Conservation (phyloP, 2,888 invertebrate genomes). For the Lapara coniferarum region DNA sequence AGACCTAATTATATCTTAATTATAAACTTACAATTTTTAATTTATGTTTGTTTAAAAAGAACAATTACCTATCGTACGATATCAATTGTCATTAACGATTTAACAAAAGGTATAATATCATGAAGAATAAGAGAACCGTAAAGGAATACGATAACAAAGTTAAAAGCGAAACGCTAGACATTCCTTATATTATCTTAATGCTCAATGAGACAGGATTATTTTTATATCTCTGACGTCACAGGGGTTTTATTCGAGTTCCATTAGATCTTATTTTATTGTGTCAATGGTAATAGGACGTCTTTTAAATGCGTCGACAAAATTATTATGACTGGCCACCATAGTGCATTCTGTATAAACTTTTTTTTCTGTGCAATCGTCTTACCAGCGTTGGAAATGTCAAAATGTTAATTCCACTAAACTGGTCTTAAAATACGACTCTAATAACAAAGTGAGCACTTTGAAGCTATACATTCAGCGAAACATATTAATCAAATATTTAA, state of each 20-base stretch:
- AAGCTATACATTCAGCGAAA: too few relatives aligned
- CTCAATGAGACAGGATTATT: constrained; percentile 53
- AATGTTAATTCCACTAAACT: too few relatives aligned
- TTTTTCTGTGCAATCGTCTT: too few relatives aligned
- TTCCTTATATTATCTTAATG: constrained; percentile 55
- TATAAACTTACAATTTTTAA: too few relatives aligned
- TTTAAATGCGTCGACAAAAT: not conserved
- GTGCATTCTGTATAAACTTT: too few relatives aligned
- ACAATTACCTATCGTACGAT: not conserved
- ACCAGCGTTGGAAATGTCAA: too few relatives aligned
- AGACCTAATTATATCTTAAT: too few relatives aligned
- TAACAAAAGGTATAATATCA: not conserved
- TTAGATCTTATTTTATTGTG: not conserved
- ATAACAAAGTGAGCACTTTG: too few relatives aligned
- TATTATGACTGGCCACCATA: too few relatives aligned
- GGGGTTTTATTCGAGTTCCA: constrained; percentile 28
- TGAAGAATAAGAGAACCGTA: not conserved
- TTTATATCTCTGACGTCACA: constrained; percentile 27
- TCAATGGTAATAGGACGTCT: not conserved
- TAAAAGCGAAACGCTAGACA: constrained; percentile 28
- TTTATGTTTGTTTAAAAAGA: too few relatives aligned
- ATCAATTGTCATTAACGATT: not conserved
- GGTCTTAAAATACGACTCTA: too few relatives aligned
- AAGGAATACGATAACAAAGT: constrained; percentile 28
- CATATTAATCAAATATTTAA: too few relatives aligned